Percentiles rank a stretch among this genome's conserved stretches.
These are phyloP conservation scores for Sebastes taczanowskii DNA, from an alignment of 2,797 vertebrate species.

Conservation along the genomic window DNA sequence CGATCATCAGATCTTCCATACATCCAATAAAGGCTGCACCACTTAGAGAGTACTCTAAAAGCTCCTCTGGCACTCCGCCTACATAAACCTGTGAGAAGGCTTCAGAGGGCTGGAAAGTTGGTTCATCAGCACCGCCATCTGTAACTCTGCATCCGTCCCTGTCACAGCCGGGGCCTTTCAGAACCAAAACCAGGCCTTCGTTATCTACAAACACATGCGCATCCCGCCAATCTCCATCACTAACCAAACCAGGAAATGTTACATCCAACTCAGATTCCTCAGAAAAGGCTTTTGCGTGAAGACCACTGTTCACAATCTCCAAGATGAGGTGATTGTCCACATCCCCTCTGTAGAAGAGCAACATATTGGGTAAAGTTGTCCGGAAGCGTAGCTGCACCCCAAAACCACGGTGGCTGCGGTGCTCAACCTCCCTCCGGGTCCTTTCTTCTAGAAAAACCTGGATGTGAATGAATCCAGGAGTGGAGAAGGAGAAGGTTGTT, in stretches of 20 bases:
- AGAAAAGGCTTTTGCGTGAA: conserved; percentile 75
- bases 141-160: conserved; percentile 68
- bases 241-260: conserved; percentile 68
- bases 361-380: conserved; percentile 87
- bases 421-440: conserved; percentile 53
- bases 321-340: conserved; percentile 79
- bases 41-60: conserved; percentile 65
- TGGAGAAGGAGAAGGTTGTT: conserved; percentile 91
- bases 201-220: conserved; percentile 65
- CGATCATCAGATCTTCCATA: conserved; percentile 88
- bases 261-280: conserved; percentile 65
- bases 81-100: conserved; percentile 63
- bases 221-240: conserved; percentile 88
- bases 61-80: conserved; percentile 79
- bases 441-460: conserved; percentile 67
- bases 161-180: conserved; percentile 80
- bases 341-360: conserved; percentile 84
- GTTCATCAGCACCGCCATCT: conserved; percentile 19
- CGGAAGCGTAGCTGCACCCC: conserved; percentile 86
- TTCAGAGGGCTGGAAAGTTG: conserved; percentile 57
- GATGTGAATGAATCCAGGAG: conserved; percentile 80
- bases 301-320: conserved; percentile 80
- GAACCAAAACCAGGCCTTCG: conserved; percentile 79
- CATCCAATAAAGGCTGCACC: conserved; percentile 87
- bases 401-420: conserved; percentile 6